Evolutionary conservation across 2,797 vertebrate species (phyloP).

Genomic region (Thamnophis elegans): DNA sequence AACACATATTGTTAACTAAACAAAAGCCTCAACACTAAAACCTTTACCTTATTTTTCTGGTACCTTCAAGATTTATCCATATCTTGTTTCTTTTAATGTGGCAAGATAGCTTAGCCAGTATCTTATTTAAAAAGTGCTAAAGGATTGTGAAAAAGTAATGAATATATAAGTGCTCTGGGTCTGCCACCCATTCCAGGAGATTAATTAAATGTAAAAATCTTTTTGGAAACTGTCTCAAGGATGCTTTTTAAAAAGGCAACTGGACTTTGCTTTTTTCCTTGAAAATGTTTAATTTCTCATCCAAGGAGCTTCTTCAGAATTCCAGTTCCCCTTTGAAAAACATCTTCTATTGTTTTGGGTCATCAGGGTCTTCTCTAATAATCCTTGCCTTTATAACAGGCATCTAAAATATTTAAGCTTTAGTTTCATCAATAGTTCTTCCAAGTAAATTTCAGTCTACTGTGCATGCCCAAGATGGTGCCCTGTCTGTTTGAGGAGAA

Average conservation of each 20-base stretch:
- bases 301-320: background rate
- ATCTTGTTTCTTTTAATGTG: background rate
- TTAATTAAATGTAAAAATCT: background rate
- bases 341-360: background rate
- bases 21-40: background rate
- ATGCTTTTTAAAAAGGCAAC: background rate
- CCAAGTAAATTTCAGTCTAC: too few relatives aligned
- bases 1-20: background rate
- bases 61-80: constrained; percentile 2
- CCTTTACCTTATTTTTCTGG: background rate
- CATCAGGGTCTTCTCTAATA: background rate
- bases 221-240: background rate
- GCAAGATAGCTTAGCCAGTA: background rate
- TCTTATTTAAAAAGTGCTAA: background rate
- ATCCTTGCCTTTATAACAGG: background rate
- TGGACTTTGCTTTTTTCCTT: background rate
- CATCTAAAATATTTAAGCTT: background rate
- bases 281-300: background rate
- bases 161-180: background rate
- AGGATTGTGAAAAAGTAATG: background rate
- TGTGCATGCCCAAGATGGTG: too few relatives aligned
- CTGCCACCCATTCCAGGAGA: background rate
- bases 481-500: too few relatives aligned
- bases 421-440: background rate
- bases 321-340: background rate